Percentiles rank a stretch among this genome's conserved stretches.
Evolutionary conservation across 1,140 invertebrate species (phyloP).

Genomic region (Nymphalis io): DNA sequence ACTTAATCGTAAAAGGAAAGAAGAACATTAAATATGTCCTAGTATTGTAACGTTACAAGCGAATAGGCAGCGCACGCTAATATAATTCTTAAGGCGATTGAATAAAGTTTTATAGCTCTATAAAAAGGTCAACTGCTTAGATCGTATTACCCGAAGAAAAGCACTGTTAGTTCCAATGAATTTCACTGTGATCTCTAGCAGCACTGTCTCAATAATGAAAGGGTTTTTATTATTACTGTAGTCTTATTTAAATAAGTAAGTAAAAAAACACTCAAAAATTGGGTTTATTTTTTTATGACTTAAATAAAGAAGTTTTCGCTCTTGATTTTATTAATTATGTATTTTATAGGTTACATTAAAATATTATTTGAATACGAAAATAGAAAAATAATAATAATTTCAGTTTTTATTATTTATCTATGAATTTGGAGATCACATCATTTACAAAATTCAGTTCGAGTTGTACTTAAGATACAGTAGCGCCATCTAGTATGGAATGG

Average conservation of each 20-base stretch:
- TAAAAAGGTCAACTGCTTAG: constrained; percentile 40
- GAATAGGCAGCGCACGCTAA: constrained; percentile 35
- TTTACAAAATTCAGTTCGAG: neutral
- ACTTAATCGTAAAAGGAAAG: constrained; percentile 42
- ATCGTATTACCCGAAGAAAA: constrained; percentile 6
- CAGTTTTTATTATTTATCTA: no score
- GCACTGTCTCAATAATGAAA: constrained; percentile 23
- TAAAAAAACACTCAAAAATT: no score
- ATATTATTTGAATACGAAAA: no score
- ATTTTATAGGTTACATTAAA: no score
- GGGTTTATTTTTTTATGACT: no score
- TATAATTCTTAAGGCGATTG: constrained; percentile 43
- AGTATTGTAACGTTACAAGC: constrained; percentile 49
- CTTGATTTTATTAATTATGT: no score
- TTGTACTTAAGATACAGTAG: constrained; percentile 25
- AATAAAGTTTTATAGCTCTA: constrained; percentile 52
- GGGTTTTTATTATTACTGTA: neutral
- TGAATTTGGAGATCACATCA: neutral
- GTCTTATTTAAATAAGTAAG: no score
- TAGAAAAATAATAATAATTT: no score
- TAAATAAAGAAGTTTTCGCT: no score
- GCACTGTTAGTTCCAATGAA: constrained; percentile 55
- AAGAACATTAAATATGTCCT: constrained; percentile 40
- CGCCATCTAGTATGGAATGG: constrained; percentile 71
- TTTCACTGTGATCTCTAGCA: constrained; percentile 28